Base-by-base conservation (phyloP, 1,140 invertebrate species). In the Euura lappo region DNA sequence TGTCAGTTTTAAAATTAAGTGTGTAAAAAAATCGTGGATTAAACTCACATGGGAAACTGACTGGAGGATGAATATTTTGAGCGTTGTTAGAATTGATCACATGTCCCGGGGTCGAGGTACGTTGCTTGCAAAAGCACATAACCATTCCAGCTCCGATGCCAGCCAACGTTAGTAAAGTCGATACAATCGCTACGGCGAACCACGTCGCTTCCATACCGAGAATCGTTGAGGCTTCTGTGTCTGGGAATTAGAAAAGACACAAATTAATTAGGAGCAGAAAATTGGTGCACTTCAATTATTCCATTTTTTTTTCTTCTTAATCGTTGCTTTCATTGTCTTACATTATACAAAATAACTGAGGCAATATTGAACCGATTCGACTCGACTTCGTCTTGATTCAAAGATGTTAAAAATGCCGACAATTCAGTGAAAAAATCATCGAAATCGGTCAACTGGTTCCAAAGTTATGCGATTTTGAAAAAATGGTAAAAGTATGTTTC, bases 191-290 rank as follows among this genome's bases (percentile, higher is more conserved):
- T 45, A 93, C 89, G 65, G 93, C 92, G 82, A 96, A 93, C 90
- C 94, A 93, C 70, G 93, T 91, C 77, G 92, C 90, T 78, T 93
- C 92, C 83, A 95, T 88, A 47, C 94, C 94, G 72, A 94, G 86
- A 69, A 95, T 92, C 65, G 92, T 93, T 70, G 90, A 90, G n/a
- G 90, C 88, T 70, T 93, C 91, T 79, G 90, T 91, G 81, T 93
- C 94, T 95, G 87, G 11, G 88, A 89, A 70, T 74, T 79, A 77
- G 45, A 44, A 72, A 45, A 65, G 42, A 44, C 42, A n/a, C 65
- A 77, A 47, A 10, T 66, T 71, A 44, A 8, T 72, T 75, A 71
- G 45, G 28, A 76, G 10, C 71, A 28, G 28, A 28, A 28, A 28
- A 28, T 28, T 28, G 28, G 28, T 28, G 28, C 8, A 68, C 43